Evolutionary conservation across 2,113 vertebrate genomes (phyloP).

Genomic region (Thomomys bottae): DNA sequence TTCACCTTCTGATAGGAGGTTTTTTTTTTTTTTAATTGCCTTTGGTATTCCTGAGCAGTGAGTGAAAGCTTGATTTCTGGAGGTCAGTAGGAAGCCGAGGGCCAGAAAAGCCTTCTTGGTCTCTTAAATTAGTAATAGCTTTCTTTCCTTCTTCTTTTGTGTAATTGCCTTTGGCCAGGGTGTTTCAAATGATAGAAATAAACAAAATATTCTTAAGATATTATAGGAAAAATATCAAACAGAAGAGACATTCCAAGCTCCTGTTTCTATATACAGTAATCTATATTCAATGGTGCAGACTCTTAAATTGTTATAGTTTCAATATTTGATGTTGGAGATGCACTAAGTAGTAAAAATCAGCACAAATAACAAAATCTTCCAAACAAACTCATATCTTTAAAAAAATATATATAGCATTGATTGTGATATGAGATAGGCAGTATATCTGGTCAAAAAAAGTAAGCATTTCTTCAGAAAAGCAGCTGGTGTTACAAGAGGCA

Average conservation of each 20-base stretch:
- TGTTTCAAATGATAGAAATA: neutral
- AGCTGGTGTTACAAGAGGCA: neutral
- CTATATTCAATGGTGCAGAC: neutral
- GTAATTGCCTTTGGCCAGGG: neutral
- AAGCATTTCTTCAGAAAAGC: constrained; percentile 8
- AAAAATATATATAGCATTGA: constrained; percentile 33
- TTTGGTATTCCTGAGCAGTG: neutral
- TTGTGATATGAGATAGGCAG: neutral
- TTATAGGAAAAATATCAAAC: constrained; percentile 27
- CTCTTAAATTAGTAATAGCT: neutral
- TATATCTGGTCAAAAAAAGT: neutral
- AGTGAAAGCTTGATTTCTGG: neutral
- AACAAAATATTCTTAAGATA: constrained; percentile 15
- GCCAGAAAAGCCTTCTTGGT: neutral
- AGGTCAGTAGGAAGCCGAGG: too few relatives aligned
- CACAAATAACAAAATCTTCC: neutral
- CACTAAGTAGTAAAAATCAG: neutral
- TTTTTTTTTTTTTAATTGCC: too few relatives aligned
- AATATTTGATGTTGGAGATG: neutral
- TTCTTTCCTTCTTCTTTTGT: neutral
- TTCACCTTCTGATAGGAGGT: neutral
- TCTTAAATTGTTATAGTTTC: neutral
- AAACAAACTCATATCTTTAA: constrained; percentile 15
- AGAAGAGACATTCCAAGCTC: neutral
- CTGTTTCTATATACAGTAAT: neutral